A percentile compares a stretch with the other conserved stretches of the same genome.
These are phyloP conservation scores for Antechinus flavipes DNA, from an alignment of 2,113 vertebrate species.

Conservation along the genomic window DNA sequence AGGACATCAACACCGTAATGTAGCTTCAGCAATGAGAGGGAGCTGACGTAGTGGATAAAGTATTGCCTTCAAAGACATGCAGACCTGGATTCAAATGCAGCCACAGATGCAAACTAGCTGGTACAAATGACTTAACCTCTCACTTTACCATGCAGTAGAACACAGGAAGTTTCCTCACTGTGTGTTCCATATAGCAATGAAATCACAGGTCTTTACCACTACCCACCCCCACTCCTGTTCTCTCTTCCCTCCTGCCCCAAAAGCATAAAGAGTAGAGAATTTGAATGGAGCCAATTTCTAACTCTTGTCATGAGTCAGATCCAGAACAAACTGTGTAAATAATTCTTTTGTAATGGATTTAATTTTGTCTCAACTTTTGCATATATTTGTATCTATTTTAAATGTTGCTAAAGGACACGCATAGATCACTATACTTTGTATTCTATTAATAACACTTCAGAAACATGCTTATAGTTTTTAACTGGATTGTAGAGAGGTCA, in stretches of 20 bases:
- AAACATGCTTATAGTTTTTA: background rate
- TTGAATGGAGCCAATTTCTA: background rate
- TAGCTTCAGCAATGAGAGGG: background rate
- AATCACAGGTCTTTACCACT: background rate
- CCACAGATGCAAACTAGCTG: background rate
- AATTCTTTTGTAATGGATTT: background rate
- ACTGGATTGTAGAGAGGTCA: slow-evolving; percentile 13
- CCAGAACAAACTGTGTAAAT: background rate
- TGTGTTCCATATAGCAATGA: background rate
- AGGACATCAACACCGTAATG: background rate
- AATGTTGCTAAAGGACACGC: background rate
- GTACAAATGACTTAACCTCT: background rate
- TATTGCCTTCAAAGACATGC: slow-evolving; percentile 29
- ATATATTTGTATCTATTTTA: background rate
- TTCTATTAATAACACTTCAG: background rate
- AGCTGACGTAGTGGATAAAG: background rate
- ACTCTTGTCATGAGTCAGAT: background rate
- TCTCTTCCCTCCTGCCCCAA: background rate
- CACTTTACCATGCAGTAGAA: background rate
- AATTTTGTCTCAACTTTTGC: background rate
- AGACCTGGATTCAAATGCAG: background rate
- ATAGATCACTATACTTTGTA: slow-evolving; percentile 10
- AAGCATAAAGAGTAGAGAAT: background rate
- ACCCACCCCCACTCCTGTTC: too few species aligned
- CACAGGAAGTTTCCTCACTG: background rate